Evolutionary conservation across 2,888 invertebrate species (phyloP).

Genomic region (Philonicus albiceps): DNA sequence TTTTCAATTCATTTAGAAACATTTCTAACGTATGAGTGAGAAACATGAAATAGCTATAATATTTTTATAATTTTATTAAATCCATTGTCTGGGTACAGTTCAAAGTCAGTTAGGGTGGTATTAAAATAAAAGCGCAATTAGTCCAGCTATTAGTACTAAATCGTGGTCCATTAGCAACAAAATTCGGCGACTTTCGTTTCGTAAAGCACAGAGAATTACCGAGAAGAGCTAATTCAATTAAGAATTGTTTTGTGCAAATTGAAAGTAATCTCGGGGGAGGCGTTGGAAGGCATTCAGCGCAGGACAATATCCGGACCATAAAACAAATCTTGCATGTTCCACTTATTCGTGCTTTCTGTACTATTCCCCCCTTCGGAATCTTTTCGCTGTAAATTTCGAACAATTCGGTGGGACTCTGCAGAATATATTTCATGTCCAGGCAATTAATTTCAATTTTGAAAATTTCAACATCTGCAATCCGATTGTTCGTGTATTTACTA

Average conservation of each 20-base stretch:
- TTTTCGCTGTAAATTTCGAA: slow-evolving; percentile 32
- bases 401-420: slow-evolving; percentile 30
- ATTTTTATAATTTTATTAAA: neutral
- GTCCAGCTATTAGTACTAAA: neutral
- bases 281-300: neutral
- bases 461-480: slow-evolving; percentile 41
- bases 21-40: neutral
- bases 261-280: slow-evolving; percentile 21
- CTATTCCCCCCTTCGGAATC: slow-evolving; percentile 4
- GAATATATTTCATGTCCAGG: slow-evolving; percentile 37
- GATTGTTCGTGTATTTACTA: slow-evolving; percentile 34
- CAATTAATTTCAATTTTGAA: slow-evolving; percentile 42
- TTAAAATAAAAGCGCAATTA: neutral
- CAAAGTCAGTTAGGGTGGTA: neutral
- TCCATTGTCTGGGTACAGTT: neutral
- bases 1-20: neutral
- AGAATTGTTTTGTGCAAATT: slow-evolving; percentile 27
- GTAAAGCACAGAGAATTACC: neutral
- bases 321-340: slow-evolving; percentile 20
- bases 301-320: slow-evolving; percentile 21
- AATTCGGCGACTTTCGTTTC: neutral
- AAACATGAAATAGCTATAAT: neutral
- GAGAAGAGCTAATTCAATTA: neutral
- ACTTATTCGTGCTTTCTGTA: neutral
- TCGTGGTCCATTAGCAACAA: neutral